Evolutionary conservation across 2,888 invertebrate species (phyloP).

Genomic region (Spodoptera exigua): DNA sequence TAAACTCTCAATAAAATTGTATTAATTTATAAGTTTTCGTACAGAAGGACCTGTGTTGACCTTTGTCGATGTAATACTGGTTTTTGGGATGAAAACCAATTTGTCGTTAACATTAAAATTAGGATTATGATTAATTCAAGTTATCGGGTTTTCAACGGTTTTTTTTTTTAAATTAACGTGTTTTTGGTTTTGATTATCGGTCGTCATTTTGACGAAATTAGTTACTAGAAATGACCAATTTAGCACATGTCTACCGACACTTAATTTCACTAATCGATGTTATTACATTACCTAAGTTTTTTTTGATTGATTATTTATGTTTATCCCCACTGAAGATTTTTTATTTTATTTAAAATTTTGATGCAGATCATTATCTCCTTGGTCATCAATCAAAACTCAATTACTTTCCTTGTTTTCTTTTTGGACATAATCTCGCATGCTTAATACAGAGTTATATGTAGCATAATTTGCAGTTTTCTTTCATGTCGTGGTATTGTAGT

Average conservation of each 20-base stretch:
- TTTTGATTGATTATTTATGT: no score
- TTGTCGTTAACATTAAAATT: constrained; percentile 31
- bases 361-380: no score
- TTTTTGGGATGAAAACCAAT: constrained; percentile 16
- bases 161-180: neutral
- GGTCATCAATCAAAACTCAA: no score
- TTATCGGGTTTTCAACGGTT: no score
- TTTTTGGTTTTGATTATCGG: neutral
- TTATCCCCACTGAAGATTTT: no score
- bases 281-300: neutral
- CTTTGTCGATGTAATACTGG: constrained; percentile 24
- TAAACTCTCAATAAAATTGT: constrained; percentile 17
- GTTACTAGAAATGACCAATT: no score
- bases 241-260: no score
- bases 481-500: no score
- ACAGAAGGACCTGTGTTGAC: constrained; percentile 33
- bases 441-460: constrained; percentile 9
- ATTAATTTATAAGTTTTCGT: constrained; percentile 20
- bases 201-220: no score
- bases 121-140: constrained; percentile 26
- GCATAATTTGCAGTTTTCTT: constrained; percentile 30
- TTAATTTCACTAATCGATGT: no score
- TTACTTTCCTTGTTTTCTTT: no score
- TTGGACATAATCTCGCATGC: neutral
- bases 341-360: no score